A percentile compares a stretch with the other conserved stretches of the same genome.
phyloP scores from a whole-genome alignment of 2,113 vertebrate species.

The Zosterops japonicus region DNA sequence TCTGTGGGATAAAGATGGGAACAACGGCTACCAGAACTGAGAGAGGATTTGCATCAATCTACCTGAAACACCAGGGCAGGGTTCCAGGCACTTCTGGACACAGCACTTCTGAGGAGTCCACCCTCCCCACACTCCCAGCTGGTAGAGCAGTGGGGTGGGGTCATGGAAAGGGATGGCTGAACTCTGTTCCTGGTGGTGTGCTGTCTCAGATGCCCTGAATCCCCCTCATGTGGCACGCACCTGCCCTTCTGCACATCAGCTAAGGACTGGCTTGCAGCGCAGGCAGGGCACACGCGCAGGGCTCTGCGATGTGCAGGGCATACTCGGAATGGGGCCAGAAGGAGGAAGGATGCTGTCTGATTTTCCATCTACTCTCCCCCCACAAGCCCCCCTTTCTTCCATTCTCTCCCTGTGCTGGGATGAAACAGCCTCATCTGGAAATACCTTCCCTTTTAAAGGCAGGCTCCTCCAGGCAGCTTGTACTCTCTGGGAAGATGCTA shows the following conservation, averaged over 20 bases:
- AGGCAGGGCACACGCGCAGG: background rate
- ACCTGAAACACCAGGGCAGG: background rate
- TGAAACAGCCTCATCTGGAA: constrained; percentile 57
- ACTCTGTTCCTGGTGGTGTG: background rate
- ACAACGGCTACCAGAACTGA: too few species aligned
- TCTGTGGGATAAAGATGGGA: background rate
- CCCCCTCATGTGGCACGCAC: accelerated
- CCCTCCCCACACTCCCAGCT: background rate
- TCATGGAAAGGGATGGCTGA: background rate
- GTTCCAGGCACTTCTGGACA: background rate
- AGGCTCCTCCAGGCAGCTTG: background rate
- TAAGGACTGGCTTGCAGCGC: accelerated
- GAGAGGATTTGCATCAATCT: too few species aligned
- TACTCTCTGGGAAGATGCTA: background rate
- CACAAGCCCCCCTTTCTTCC: background rate
- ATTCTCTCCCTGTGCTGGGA: background rate
- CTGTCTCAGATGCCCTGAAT: background rate
- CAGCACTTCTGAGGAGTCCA: background rate
- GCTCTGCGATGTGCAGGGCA: background rate
- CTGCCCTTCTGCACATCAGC: background rate
- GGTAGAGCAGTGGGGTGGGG: accelerated
- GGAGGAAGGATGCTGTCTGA: constrained; percentile 36
- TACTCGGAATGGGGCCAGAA: background rate
- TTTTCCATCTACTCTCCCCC: constrained; percentile 44
- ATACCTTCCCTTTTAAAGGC: constrained; percentile 72